Conservation (phyloP, 1,140 invertebrate genomes). For the Bombus turneri region DNA sequence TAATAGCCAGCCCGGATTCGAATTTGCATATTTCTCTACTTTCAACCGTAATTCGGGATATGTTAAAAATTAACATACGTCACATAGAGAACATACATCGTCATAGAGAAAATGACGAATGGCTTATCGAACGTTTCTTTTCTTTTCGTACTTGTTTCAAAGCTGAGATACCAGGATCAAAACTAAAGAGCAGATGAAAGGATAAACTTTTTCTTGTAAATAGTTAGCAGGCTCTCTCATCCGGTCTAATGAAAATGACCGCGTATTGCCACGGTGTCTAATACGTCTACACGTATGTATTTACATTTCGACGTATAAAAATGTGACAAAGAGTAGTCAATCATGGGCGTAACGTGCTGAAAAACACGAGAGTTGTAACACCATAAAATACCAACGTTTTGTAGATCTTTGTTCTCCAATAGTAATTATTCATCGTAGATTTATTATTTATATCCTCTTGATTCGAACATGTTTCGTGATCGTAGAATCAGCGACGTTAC, state of each 20-base stretch:
- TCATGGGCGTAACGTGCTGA: slow-evolving; percentile 20
- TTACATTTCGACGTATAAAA: slow-evolving; percentile 20
- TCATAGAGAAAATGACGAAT: not conserved
- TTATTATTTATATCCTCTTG: not conserved
- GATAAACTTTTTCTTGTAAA: not conserved
- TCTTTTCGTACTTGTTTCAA: not conserved
- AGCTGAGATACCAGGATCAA: not conserved
- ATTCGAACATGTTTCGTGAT: not conserved
- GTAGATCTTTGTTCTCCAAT: not conserved
- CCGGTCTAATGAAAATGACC: slow-evolving; percentile 25
- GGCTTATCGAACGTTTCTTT: not conserved
- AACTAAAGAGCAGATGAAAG: not conserved
- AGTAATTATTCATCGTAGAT: not conserved
- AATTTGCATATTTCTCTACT: slow-evolving; percentile 28
- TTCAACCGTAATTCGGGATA: not conserved
- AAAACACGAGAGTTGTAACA: not conserved
- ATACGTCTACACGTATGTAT: not conserved
- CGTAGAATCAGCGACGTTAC: slow-evolving; percentile 18
- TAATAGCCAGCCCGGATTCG: not conserved
- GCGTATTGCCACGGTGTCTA: not conserved
- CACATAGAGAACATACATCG: too few species aligned
- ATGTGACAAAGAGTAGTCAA: not conserved
- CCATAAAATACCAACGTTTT: not conserved
- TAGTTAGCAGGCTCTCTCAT: not conserved
- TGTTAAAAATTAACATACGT: not conserved